phyloP scores from a whole-genome alignment of 1,140 invertebrate genomes.

The Ips typographus region DNA sequence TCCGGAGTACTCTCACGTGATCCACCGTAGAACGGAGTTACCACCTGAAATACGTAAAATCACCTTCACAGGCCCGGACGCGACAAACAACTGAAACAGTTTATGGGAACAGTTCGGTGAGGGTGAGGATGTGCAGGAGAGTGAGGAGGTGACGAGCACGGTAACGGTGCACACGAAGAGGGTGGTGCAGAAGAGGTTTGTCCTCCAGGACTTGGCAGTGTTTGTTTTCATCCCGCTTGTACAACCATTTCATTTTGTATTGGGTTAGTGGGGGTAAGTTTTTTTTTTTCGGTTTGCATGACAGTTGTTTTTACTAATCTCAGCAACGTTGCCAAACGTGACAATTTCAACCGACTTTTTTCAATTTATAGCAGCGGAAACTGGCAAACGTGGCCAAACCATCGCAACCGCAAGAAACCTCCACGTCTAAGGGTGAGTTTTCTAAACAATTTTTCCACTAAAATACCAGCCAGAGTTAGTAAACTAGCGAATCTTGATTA shows the following conservation, averaged over 20 bases:
- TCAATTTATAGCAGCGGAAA: too few relatives aligned
- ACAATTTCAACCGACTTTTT: too few relatives aligned
- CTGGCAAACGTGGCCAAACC: too few relatives aligned
- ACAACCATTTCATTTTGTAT: constrained; percentile 8
- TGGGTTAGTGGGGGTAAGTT: constrained; percentile 32
- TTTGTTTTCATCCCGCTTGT: constrained; percentile 25
- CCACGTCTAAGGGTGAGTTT: neutral
- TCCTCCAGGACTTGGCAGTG: constrained; percentile 47
- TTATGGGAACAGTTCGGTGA: constrained; percentile 56
- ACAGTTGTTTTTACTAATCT: neutral
- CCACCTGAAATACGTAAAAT: constrained; percentile 57
- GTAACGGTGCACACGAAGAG: constrained; percentile 57
- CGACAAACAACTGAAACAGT: constrained; percentile 56
- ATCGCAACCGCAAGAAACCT: neutral
- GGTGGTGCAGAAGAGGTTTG: constrained; percentile 55
- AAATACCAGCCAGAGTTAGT: neutral
- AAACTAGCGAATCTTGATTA: constrained; percentile 27
- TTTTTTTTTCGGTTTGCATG: constrained; percentile 37
- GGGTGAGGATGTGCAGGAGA: constrained; percentile 56
- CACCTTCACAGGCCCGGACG: constrained; percentile 59
- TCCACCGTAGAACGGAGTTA: constrained; percentile 55
- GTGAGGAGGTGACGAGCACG: constrained; percentile 54
- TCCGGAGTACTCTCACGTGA: constrained; percentile 52
- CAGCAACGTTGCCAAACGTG: too few relatives aligned
- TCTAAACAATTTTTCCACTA: constrained; percentile 9